A percentile compares a stretch with the other conserved stretches of the same genome.
Evolutionary conservation across 2,888 invertebrate genomes (phyloP).

Genomic region (Andrena minutula): DNA sequence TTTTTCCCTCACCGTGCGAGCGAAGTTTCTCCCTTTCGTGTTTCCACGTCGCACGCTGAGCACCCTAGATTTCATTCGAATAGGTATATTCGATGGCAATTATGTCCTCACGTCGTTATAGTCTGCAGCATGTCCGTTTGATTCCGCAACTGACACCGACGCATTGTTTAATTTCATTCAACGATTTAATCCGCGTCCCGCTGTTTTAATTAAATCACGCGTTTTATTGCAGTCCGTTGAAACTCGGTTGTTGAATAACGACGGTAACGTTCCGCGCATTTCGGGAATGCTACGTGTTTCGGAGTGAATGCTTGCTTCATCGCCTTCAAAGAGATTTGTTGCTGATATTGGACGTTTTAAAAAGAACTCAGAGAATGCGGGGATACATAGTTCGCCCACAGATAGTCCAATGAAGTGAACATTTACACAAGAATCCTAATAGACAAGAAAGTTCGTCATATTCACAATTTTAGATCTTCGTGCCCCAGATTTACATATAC

Average conservation of each 20-base stretch:
- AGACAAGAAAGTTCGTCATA: no score
- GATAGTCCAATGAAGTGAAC: no score
- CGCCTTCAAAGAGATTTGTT: not conserved
- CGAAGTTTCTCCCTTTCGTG: not conserved
- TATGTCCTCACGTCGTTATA: conserved; percentile 9
- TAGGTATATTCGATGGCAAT: conserved; percentile 9
- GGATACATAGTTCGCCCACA: no score
- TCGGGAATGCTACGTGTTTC: not conserved
- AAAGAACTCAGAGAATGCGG: no score
- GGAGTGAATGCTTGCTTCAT: not conserved
- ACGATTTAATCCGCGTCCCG: conserved; percentile 45
- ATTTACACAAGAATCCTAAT: no score
- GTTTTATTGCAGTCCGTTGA: conserved; percentile 29
- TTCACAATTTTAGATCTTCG: no score
- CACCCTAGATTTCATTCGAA: not conserved
- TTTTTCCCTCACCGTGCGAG: conserved; percentile 4
- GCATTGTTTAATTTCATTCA: conserved; percentile 60
- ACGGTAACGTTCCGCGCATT: not conserved
- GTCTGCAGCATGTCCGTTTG: not conserved
- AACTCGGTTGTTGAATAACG: conserved; percentile 18
- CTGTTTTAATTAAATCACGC: conserved; percentile 58
- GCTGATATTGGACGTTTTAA: no score
- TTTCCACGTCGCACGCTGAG: not conserved
- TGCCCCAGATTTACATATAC: no score
- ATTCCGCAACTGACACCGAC: conserved; percentile 7